A percentile compares a stretch with the other conserved stretches of the same genome.
phyloP scores from a whole-genome alignment of 2,888 invertebrate species.

The Ichneumon xanthorius region DNA sequence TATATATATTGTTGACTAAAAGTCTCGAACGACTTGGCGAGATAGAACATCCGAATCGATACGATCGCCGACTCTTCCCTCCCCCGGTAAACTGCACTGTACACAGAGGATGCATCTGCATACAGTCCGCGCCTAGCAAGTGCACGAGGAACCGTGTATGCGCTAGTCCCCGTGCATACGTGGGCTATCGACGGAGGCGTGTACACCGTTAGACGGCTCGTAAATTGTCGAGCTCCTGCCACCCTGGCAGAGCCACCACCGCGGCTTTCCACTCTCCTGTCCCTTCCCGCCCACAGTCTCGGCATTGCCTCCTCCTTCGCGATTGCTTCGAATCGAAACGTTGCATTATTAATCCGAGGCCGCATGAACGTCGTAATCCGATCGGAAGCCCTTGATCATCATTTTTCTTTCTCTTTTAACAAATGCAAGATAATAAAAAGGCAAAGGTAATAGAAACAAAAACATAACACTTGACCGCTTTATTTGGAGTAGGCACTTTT shows the following conservation, averaged over 20 bases:
- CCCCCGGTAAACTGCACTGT: conserved; percentile 9
- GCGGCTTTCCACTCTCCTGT: conserved; percentile 54
- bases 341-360: conserved; percentile 80
- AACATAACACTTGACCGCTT: too few species aligned
- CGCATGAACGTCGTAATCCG: conserved; percentile 53
- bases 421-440: too few species aligned
- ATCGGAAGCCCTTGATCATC: conserved; percentile 32
- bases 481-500: too few species aligned
- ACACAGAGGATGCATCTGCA: conserved; percentile 32
- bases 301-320: conserved; percentile 26
- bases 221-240: conserved; percentile 58
- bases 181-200: conserved; percentile 57
- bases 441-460: too few species aligned
- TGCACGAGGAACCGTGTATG: conserved; percentile 66
- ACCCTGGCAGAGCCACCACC: conserved; percentile 47
- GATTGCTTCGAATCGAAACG: conserved; percentile 77
- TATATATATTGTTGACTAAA: neutral
- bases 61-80: conserved; percentile 27
- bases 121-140: conserved; percentile 44
- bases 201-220: conserved; percentile 59
- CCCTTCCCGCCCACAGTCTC: conserved; percentile 33
- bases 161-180: conserved; percentile 43
- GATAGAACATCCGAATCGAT: conserved; percentile 41
- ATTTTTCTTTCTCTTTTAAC: neutral
- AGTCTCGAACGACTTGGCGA: neutral